Conservation (phyloP, 1,140 invertebrate genomes). For the Lordiphosa clarofinis region DNA sequence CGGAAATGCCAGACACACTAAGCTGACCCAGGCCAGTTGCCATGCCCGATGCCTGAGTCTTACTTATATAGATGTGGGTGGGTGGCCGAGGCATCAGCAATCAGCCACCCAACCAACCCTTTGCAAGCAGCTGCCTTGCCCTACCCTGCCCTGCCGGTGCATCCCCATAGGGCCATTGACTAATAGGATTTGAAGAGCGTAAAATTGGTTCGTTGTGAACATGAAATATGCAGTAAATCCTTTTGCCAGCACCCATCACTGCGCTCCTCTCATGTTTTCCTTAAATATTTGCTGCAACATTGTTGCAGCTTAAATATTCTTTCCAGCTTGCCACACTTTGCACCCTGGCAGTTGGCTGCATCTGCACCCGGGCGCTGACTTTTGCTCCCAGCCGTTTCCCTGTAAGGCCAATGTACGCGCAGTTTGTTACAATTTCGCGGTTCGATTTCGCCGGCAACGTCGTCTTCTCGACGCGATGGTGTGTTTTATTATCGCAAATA, state of each 20-base stretch:
- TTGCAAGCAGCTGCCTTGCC: slow-evolving; percentile 46
- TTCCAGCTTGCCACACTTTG: slow-evolving; percentile 53
- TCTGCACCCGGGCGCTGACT: slow-evolving; percentile 53
- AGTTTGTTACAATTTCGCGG: slow-evolving; percentile 77
- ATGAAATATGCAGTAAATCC: slow-evolving; percentile 80
- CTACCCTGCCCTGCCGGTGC: slow-evolving; percentile 13
- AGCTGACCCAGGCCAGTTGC: slow-evolving; percentile 63
- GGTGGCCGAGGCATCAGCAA: slow-evolving; percentile 35
- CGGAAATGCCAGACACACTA: slow-evolving; percentile 72
- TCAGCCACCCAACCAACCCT: slow-evolving; percentile 47
- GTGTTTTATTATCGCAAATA: slow-evolving; percentile 79
- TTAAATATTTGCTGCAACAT: slow-evolving; percentile 72
- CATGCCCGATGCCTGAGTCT: slow-evolving; percentile 25
- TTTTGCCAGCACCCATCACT: slow-evolving; percentile 60
- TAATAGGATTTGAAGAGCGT: slow-evolving; percentile 80
- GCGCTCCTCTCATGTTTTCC: slow-evolving; percentile 51
- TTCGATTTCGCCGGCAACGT: slow-evolving; percentile 54
- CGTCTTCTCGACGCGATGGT: slow-evolving; percentile 62
- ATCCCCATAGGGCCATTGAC: slow-evolving; percentile 78
- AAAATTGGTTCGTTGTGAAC: slow-evolving; percentile 80
- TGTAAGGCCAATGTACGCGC: slow-evolving; percentile 67
- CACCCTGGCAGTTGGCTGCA: slow-evolving; percentile 18
- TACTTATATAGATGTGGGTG: slow-evolving; percentile 49
- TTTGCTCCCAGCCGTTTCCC: slow-evolving; percentile 47
- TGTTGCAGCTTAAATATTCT: slow-evolving; percentile 74